These are phyloP conservation scores for Frieseomelitta varia DNA, from an alignment of 1,140 invertebrate species.

Conservation along the genomic window DNA sequence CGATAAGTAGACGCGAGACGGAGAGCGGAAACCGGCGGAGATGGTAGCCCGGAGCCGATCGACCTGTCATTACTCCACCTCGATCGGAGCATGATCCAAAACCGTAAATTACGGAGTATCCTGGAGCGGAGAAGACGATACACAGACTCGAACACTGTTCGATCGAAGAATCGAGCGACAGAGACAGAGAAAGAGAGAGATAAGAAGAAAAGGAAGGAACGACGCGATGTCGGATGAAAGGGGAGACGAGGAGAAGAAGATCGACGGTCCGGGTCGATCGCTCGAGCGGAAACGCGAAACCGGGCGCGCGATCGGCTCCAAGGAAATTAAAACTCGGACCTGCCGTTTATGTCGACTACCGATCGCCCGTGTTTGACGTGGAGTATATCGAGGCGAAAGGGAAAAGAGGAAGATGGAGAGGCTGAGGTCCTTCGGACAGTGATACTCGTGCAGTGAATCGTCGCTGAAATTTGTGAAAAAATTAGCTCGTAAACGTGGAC, in stretches of 20 bases:
- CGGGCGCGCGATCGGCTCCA: conserved; percentile 35
- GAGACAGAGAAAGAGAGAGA: not conserved
- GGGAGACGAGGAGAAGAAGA: not conserved
- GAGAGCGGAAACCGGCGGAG: conserved; percentile 58
- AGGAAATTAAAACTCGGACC: conserved; percentile 63
- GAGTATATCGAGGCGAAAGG: not conserved
- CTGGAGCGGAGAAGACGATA: conserved; percentile 34
- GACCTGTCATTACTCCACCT: conserved; percentile 69
- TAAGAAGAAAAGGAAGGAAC: not conserved
- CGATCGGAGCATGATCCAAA: conserved; percentile 66
- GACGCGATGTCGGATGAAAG: conserved; percentile 12
- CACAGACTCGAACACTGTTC: conserved; percentile 4
- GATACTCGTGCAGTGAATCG: not conserved
- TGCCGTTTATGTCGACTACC: conserved; percentile 52
- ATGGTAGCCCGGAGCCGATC: conserved; percentile 63
- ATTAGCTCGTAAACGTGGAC: not conserved
- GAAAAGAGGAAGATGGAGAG: not conserved
- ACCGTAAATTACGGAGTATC: conserved; percentile 64
- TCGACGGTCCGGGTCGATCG: conserved; percentile 39
- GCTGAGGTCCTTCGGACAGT: no score
- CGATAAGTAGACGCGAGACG: conserved; percentile 54
- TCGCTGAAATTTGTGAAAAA: not conserved
- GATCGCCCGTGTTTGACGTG: conserved; percentile 12
- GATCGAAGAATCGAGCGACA: conserved; percentile 1
- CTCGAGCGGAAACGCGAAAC: conserved; percentile 61